These are phyloP conservation scores for Papilio polyxenes DNA, from an alignment of 1,140 invertebrate genomes.

Conservation along the genomic window DNA sequence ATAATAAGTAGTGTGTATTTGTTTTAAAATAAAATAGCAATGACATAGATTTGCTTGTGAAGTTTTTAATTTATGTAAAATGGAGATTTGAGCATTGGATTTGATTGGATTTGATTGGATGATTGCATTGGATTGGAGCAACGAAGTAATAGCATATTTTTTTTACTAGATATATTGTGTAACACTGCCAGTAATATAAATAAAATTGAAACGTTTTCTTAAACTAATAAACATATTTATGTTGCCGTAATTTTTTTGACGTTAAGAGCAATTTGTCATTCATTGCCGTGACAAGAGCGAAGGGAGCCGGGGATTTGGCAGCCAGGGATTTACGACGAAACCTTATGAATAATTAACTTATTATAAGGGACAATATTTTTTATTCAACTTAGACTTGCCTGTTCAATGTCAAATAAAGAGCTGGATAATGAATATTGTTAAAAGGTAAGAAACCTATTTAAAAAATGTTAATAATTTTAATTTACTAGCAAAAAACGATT, in stretches of 20 bases:
- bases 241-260: slow-evolving; percentile 9
- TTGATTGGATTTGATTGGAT: too few relatives aligned
- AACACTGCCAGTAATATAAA: neutral
- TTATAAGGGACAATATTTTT: slow-evolving; percentile 34
- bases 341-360: slow-evolving; percentile 46
- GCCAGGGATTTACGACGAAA: slow-evolving; percentile 42
- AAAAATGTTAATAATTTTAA: neutral
- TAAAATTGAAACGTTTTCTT: neutral
- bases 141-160: neutral
- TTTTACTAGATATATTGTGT: neutral
- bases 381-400: slow-evolving; percentile 14
- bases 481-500: too few relatives aligned
- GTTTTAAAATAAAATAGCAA: neutral
- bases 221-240: slow-evolving; percentile 23
- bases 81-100: too few relatives aligned
- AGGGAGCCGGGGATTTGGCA: slow-evolving; percentile 6
- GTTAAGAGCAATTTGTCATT: slow-evolving; percentile 35
- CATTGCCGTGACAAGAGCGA: slow-evolving; percentile 22
- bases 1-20: neutral
- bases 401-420: neutral
- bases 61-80: too few relatives aligned
- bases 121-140: too few relatives aligned
- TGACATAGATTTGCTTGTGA: too few relatives aligned
- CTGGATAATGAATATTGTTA: slow-evolving; percentile 2
- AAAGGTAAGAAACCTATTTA: neutral